Percentiles rank a stretch among this genome's conserved stretches.
Evolutionary conservation across 2,888 invertebrate genomes (phyloP).

Genomic region (Acanthosepion esculentum): DNA sequence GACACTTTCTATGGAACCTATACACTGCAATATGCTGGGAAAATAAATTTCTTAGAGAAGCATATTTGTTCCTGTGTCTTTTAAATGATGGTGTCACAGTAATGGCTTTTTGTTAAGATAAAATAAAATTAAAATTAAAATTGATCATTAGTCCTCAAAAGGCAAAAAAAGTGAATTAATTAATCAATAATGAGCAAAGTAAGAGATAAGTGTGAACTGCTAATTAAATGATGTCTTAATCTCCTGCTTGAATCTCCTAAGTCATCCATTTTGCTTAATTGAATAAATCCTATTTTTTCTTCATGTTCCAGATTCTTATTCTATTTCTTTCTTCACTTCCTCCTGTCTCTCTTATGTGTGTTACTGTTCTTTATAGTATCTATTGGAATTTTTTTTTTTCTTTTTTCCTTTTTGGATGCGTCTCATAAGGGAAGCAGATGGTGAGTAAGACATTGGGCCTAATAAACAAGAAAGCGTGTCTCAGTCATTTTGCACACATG

Average conservation of each 20-base stretch:
- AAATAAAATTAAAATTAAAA: background rate
- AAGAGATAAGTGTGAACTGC: constrained; percentile 15
- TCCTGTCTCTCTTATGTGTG: background rate
- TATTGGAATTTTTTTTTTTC: too few species aligned
- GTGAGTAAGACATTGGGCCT: too few species aligned
- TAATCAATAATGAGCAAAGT: background rate
- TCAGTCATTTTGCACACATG: too few species aligned
- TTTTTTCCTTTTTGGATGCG: too few species aligned
- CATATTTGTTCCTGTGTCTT: background rate
- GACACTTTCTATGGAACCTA: too few species aligned
- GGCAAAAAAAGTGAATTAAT: background rate
- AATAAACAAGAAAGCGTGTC: too few species aligned
- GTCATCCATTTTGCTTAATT: background rate
- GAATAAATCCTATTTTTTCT: background rate
- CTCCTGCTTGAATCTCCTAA: background rate
- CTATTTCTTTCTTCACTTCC: background rate
- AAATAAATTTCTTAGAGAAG: too few species aligned
- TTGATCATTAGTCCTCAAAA: background rate
- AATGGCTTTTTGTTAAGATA: background rate
- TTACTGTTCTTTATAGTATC: background rate
- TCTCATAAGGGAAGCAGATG: too few species aligned
- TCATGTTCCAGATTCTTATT: background rate
- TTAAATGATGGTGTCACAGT: background rate
- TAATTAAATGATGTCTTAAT: constrained; percentile 8
- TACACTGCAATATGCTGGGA: too few species aligned